Evolutionary conservation across 2,888 invertebrate genomes (phyloP), one percentile per base, ranked within the genome.

Genomic region (Pandemis heparana): DNA sequence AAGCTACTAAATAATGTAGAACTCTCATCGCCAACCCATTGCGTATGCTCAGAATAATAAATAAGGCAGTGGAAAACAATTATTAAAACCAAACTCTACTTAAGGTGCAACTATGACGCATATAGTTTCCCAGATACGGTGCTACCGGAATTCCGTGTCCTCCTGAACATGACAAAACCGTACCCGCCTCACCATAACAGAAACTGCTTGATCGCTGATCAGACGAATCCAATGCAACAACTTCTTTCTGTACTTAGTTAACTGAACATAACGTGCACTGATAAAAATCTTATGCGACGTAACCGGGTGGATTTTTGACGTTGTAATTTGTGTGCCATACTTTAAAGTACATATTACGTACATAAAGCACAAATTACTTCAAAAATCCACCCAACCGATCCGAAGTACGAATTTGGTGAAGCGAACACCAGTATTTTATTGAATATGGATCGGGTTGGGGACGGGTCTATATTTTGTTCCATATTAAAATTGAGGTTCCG

Each of bases 71-170:
- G 56, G 23, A 56, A 56, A 56, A 56, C 56, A 23, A 56, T 56
- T 56, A 56, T 56, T 56, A n/a, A 56, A 23, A 56, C 12, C 23
- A 23, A 23, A 23, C 5, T 4, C 56, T 56, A 23, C 56, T 23
- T 56, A 56, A 23, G 56, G 18, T 6, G 10, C 12, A 10, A 5
- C 23, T 23, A 23, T 56, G 23, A 56, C 18, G 53, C 18, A 8
- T 53, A 53, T 53, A 16, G 53, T 53, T 53, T 53, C 53, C 53
- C 53, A 53, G 53, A 53, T 53, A 53, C 53, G 53, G 51, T 56
- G 23, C 23, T 56, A 56, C 56, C 56, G 56, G 56, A 56, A 56
- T 56, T 56, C 18, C 23, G 56, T 23, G 56, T 23, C 23, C n/a
- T 41, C 41, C n/a, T 56, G 56, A 56, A 23, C 12, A 23, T 23